These are phyloP conservation scores for Noctuana brunneofusca DNA, from an alignment of 2,888 invertebrate genomes.

Conservation along the genomic window DNA sequence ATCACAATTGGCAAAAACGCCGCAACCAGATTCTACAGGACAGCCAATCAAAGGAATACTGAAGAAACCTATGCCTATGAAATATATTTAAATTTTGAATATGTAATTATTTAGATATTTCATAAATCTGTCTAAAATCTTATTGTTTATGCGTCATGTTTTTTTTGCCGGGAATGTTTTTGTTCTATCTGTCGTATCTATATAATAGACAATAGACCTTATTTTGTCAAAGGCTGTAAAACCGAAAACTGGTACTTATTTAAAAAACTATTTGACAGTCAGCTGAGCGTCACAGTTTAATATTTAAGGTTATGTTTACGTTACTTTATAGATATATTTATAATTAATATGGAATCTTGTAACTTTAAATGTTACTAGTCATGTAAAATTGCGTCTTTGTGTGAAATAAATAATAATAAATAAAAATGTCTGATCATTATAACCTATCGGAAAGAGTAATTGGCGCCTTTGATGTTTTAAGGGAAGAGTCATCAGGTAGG, in stretches of 20 bases:
- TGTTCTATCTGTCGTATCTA: no score
- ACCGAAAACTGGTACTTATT: no score
- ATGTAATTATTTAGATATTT: no score
- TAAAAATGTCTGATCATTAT: conserved; percentile 30
- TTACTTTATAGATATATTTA: neutral
- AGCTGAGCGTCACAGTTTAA: no score
- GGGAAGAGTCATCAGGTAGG: conserved; percentile 65
- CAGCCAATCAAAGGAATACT: conserved; percentile 69
- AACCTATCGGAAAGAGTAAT: conserved; percentile 28
- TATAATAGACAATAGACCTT: no score
- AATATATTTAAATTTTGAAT: conserved; percentile 58
- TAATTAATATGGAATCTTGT: no score
- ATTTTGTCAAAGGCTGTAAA: no score
- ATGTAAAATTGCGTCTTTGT: neutral
- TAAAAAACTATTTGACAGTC: no score
- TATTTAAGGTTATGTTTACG: neutral
- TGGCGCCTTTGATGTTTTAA: conserved; percentile 54
- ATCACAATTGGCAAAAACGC: conserved; percentile 52
- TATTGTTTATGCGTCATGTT: no score
- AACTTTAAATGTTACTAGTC: no score
- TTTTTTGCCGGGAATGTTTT: neutral
- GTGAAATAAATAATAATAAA: neutral
- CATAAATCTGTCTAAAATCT: neutral
- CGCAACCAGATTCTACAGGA: conserved; percentile 42
- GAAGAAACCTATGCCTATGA: conserved; percentile 78